Evolutionary conservation across 1,140 invertebrate genomes (phyloP).

Genomic region (Papilio polyxenes): DNA sequence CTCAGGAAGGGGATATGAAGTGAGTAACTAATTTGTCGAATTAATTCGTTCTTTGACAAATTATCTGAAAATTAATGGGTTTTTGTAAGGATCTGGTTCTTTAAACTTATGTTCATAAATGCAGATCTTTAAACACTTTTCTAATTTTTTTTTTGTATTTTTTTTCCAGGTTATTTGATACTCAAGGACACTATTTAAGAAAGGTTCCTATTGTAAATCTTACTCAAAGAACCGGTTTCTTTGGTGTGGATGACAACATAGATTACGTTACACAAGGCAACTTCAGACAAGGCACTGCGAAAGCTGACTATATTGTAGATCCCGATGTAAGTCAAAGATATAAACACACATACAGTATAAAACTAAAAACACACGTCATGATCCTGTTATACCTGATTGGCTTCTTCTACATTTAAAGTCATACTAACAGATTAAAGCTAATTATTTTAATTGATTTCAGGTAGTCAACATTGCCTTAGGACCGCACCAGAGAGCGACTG

Average conservation of each 20-base stretch:
- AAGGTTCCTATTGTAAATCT: conserved; percentile 55
- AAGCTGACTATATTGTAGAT: conserved; percentile 59
- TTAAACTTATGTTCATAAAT: neutral
- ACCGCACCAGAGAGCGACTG: conserved; percentile 57
- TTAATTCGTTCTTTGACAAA: neutral
- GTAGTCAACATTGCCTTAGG: conserved; percentile 58
- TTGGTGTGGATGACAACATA: conserved; percentile 51
- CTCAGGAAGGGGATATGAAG: conserved; percentile 57
- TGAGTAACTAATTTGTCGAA: conserved; percentile 41
- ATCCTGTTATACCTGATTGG: neutral
- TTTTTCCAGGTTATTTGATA: conserved; percentile 60
- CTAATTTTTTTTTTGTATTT: neutral
- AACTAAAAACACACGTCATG: neutral
- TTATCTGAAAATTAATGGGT: neutral
- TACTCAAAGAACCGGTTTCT: conserved; percentile 58
- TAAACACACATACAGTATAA: neutral
- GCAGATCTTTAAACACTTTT: neutral
- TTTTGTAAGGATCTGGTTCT: neutral
- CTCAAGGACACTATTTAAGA: conserved; percentile 54
- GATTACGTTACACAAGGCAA: conserved; percentile 58
- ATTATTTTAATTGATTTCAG: conserved; percentile 48
- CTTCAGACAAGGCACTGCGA: conserved; percentile 54
- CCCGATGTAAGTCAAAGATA: conserved; percentile 55
- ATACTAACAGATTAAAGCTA: neutral
- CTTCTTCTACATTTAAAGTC: neutral